These are phyloP conservation scores for Oxystoma pomonae DNA, from an alignment of 2,888 invertebrate species.

Conservation along the genomic window DNA sequence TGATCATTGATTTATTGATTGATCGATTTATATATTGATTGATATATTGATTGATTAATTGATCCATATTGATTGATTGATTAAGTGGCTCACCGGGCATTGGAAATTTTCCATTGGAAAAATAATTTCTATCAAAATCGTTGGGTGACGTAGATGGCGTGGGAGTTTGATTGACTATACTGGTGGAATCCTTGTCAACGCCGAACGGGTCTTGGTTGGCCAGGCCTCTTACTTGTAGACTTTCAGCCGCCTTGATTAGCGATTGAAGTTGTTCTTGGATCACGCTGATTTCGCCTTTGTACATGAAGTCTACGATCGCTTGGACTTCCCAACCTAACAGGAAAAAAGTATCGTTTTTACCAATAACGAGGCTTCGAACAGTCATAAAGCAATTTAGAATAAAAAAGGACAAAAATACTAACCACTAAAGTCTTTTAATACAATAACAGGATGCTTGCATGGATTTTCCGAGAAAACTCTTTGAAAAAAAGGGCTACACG, in stretches of 20 bases:
- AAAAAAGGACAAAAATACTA: too few relatives aligned
- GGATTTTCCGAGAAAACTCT: conserved; percentile 86
- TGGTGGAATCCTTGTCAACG: conserved; percentile 41
- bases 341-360: too few relatives aligned
- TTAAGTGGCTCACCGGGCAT: conserved; percentile 42
- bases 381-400: too few relatives aligned
- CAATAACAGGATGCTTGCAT: conserved; percentile 90
- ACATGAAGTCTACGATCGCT: conserved; percentile 90
- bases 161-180: conserved; percentile 42
- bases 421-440: conserved; percentile 82
- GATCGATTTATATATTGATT: too few relatives aligned
- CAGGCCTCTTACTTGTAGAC: conserved; percentile 76
- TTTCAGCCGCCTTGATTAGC: conserved; percentile 83
- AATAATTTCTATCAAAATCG: conserved; percentile 43
- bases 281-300: conserved; percentile 87
- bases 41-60: conserved; percentile 38
- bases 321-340: conserved; percentile 71
- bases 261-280: conserved; percentile 79
- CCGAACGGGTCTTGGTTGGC: conserved; percentile 53
- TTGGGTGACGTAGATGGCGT: conserved; percentile 49
- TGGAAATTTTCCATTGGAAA: conserved; percentile 47
- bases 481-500: conserved; percentile 85
- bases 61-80: conserved; percentile 37
- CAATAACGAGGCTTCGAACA: too few relatives aligned
- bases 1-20: neutral